Evolutionary conservation across 2,888 invertebrate genomes (phyloP), one percentile per base, ranked within the genome.

Genomic region (Synanthedon formicaeformis): DNA sequence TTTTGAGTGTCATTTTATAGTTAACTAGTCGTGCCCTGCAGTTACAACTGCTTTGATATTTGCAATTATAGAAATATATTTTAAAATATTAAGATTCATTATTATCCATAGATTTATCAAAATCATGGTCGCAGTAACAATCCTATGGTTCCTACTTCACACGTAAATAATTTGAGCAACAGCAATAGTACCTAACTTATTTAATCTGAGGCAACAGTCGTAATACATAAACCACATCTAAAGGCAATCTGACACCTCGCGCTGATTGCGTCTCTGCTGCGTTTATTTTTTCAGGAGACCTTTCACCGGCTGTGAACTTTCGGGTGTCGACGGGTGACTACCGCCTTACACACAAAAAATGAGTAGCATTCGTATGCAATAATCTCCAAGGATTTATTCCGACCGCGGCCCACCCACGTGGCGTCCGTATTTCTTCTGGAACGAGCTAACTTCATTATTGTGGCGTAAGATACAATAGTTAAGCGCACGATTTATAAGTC

Each of bases 371-470:
- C 69, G 70, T 78, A 80, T 69, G 77, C 75, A 81, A 79, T 81
- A 82, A 83, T 79, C 80, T 79, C 76, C 77, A 63, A 73, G 81
- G 82, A 82, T 81, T 82, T 79, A 76, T 72, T 69, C 72, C 69
- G 62, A 72, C 75, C 75, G 71, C 73, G 63, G 65, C 69, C 87
- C 87, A 86, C 87, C 86, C 87, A 86, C 85, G 81, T 80, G 82
- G 84, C 75, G 69, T 71, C 78, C 73, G 81, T 87, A 85, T 73
- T 81, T 87, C 86, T 85, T 81, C 81, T 79, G 74, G 78, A 85
- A 84, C 81, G 85, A 86, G 84, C 85, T 81, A 85, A 87, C 86
- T 85, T 87, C 85, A 87, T 87, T 86, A 87, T 86, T 86, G 85
- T 87, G 85, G 84, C 80, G 75, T 78, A 81, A 84, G 85, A 85